These are phyloP conservation scores for Balaeniceps rex DNA, from an alignment of 2,113 vertebrate genomes.

Conservation along the genomic window DNA sequence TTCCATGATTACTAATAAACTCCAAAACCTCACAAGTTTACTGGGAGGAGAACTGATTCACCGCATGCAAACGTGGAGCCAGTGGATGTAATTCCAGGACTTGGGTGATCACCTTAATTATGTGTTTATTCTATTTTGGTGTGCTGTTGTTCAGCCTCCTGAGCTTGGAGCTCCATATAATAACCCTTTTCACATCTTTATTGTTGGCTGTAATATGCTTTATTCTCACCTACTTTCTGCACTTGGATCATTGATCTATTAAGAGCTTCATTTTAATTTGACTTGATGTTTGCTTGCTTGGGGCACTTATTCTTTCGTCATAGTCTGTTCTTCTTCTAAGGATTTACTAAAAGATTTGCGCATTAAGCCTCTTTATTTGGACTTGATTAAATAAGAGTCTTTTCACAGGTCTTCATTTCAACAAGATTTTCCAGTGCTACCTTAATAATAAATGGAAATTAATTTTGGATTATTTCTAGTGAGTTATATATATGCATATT, in stretches of 20 bases:
- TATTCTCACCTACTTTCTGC: background rate
- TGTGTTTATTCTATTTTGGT: background rate
- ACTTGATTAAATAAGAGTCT: slow-evolving; percentile 1
- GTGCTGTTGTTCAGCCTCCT: background rate
- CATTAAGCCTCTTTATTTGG: slow-evolving; percentile 10
- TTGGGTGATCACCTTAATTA: background rate
- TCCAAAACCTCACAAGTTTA: background rate
- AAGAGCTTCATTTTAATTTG: background rate
- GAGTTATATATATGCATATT: background rate
- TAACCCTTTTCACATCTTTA: background rate
- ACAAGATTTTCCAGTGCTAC: background rate
- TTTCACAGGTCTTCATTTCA: background rate
- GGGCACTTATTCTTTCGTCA: slow-evolving; percentile 17
- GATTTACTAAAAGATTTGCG: slow-evolving; percentile 12
- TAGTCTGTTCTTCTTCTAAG: background rate
- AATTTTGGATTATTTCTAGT: background rate
- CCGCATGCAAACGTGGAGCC: background rate
- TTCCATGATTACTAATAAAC: background rate
- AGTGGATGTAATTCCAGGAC: background rate
- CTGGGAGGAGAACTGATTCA: background rate
- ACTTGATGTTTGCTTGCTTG: background rate
- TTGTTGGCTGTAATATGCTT: background rate
- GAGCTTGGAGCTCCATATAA: background rate
- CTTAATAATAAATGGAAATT: slow-evolving; percentile 10
- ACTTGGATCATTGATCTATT: background rate